Conservation (phyloP, 2,797 vertebrate species). For the Chaenodraco wilsoni region DNA sequence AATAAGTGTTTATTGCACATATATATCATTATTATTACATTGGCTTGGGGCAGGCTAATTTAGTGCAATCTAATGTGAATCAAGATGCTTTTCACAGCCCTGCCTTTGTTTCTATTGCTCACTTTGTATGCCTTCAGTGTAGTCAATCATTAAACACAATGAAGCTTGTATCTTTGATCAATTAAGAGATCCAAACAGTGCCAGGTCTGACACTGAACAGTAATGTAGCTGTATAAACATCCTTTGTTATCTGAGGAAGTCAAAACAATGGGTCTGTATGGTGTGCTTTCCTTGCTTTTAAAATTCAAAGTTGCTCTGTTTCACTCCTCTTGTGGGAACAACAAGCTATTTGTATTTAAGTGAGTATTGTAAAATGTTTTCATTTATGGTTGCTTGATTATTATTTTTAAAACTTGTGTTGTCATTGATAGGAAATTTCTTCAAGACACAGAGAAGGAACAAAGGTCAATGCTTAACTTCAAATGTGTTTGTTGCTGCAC, state of each 20-base stretch:
- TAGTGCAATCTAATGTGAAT: constrained; percentile 6
- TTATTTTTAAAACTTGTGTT: neutral
- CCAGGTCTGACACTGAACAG: constrained; percentile 55
- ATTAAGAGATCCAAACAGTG: constrained; percentile 52
- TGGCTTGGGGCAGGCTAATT: neutral
- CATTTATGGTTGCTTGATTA: neutral
- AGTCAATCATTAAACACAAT: constrained; percentile 74
- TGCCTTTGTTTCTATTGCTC: constrained; percentile 33
- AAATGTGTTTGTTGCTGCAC: constrained; percentile 1
- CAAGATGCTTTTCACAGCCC: constrained; percentile 22
- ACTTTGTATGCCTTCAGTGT: constrained; percentile 37
- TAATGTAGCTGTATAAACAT: constrained; percentile 42
- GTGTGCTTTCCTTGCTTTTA: constrained; percentile 12
- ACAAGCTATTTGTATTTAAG: neutral
- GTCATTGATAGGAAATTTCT: constrained; percentile 2
- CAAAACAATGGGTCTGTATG: constrained; percentile 38
- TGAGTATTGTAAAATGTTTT: neutral
- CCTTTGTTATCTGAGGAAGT: constrained; percentile 56
- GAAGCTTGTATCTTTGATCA: constrained; percentile 57
- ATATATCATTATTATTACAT: neutral
- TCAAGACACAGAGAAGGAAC: constrained; percentile 30
- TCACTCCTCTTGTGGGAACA: neutral
- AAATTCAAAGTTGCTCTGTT: constrained; percentile 18
- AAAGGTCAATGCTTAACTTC: constrained; percentile 68
- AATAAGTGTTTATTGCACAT: too few relatives aligned